These are phyloP conservation scores for Stichodactyla mertensii DNA, from an alignment of 64 coral and sea anemone genomes.

Conservation along the genomic window DNA sequence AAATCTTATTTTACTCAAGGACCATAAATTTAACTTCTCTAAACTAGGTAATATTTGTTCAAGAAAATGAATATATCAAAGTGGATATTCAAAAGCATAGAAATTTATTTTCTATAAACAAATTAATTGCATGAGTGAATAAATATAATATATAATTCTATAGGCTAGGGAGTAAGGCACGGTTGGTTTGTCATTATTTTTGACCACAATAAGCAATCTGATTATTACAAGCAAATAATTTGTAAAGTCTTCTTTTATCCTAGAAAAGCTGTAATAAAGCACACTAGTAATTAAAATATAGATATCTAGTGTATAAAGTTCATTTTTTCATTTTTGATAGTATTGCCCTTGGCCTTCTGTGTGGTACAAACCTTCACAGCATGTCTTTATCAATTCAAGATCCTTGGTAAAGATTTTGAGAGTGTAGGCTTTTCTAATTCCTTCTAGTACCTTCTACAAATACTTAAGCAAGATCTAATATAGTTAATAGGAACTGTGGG, in stretches of 20 bases:
- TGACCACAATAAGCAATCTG: neutral
- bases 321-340: neutral
- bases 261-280: neutral
- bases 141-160: neutral
- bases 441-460: neutral
- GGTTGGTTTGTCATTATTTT: neutral
- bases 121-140: slow-evolving; percentile 5
- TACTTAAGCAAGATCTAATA: neutral
- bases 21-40: too few species aligned
- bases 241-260: neutral
- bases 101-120: neutral
- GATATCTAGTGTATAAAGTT: neutral
- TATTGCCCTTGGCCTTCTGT: neutral
- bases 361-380: neutral
- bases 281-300: neutral
- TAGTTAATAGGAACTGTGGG: neutral
- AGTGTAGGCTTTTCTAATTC: neutral
- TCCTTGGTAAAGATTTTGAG: neutral
- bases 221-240: neutral
- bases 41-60: neutral
- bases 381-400: neutral
- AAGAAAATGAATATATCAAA: neutral
- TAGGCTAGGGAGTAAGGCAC: neutral
- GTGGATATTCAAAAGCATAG: neutral
- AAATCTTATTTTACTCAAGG: too few species aligned